Evolutionary conservation across 2,888 invertebrate genomes (phyloP).

Genomic region (Amblyjoppa proteus): DNA sequence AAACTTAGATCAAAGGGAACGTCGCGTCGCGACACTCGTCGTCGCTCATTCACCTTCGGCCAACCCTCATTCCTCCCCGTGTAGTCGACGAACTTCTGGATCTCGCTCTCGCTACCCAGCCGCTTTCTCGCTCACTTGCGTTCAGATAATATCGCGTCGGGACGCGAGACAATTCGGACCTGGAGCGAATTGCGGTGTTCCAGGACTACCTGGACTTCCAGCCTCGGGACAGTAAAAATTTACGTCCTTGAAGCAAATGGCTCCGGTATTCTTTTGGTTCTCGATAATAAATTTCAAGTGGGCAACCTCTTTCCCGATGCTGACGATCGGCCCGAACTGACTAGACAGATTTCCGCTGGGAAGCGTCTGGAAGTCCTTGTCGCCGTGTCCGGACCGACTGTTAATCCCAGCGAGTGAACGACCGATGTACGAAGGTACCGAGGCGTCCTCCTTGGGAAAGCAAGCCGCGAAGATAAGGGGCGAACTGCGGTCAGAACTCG

Average conservation of each 20-base stretch:
- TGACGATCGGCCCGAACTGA: not conserved
- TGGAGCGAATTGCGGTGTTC: not conserved
- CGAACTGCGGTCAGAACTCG: constrained; percentile 19
- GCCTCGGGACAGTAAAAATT: constrained; percentile 17
- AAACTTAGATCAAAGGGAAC: constrained; percentile 81
- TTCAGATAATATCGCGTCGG: constrained; percentile 45
- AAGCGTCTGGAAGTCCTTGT: not conserved
- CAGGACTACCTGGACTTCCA: constrained; percentile 11
- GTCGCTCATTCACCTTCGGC: constrained; percentile 47
- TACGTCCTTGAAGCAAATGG: not conserved
- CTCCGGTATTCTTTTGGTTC: not conserved
- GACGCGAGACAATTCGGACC: constrained; percentile 15
- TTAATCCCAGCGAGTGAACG: constrained; percentile 14
- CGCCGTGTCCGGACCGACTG: not conserved
- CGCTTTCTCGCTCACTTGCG: constrained; percentile 35
- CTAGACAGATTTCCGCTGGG: not conserved
- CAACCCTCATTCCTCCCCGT: constrained; percentile 49
- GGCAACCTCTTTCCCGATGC: not conserved
- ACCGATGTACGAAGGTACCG: not conserved
- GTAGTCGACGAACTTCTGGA: constrained; percentile 46
- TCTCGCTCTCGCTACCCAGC: not conserved
- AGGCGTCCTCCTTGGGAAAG: not conserved
- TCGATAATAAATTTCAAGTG: not conserved
- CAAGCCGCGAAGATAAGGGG: constrained; percentile 41
- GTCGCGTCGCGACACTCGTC: constrained; percentile 56